phyloP scores from a whole-genome alignment of 1,140 invertebrate species.

The Nylanderia fulva region DNA sequence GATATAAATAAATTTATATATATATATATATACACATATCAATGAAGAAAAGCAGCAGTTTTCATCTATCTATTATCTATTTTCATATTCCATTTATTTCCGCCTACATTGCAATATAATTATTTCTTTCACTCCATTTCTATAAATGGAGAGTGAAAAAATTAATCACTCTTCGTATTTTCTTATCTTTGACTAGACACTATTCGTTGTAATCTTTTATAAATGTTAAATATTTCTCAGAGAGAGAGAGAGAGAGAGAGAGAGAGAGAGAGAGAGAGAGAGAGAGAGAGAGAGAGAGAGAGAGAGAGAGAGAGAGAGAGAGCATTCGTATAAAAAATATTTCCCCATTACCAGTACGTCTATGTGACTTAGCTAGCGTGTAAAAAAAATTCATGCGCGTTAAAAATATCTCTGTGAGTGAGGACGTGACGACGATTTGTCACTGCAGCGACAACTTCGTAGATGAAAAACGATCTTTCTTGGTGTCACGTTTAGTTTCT shows the following conservation, averaged over 20 bases:
- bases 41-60: neutral
- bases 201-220: slow-evolving; percentile 1
- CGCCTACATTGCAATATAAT: neutral
- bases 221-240: neutral
- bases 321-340: neutral
- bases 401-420: neutral
- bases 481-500: neutral
- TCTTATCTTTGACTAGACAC: neutral
- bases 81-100: neutral
- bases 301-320: too few species aligned
- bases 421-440: slow-evolving; percentile 20
- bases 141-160: neutral
- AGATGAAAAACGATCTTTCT: slow-evolving; percentile 13
- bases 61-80: too few species aligned
- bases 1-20: neutral
- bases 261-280: too few species aligned
- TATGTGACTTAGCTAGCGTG: neutral
- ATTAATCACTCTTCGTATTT: neutral
- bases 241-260: too few species aligned
- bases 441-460: neutral
- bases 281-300: too few species aligned
- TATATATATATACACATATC: neutral
- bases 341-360: neutral
- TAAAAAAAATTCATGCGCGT: neutral
- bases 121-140: neutral